Evolutionary conservation across 2,888 invertebrate species (phyloP), one percentile per base, ranked within the genome.

Genomic region (Heteromurus nitidus): DNA sequence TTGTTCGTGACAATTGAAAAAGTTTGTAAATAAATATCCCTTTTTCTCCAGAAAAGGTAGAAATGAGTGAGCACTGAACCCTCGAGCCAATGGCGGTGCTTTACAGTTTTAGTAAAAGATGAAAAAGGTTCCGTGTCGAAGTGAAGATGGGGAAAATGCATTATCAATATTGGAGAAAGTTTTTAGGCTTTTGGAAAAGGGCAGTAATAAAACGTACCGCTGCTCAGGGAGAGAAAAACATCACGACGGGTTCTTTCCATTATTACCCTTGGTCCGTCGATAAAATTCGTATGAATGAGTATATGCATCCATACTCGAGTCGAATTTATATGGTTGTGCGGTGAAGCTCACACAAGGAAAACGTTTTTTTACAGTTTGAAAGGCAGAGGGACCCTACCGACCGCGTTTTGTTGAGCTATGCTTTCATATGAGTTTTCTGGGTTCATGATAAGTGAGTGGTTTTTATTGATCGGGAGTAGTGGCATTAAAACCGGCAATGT

Each of bases 391-490:
- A 77, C 69, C 77, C 77, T 77, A 50, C 22, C 50, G 30, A 58
- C 36, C 36, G 47, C 50, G 47, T 77, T 69, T 42, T 28, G 53
- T 70, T 62, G 60, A 31, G 24, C 22, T 64, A 44, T 31, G 20
- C 24, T 22, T 65, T 9, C 18, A 20, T 24, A 9, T 36, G 26
- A 64, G 18, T 53, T 60, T 36, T 77, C 55, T 9, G 3, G 65
- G 42, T 75, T 75, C 44, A 28, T 30, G 62, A 69, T 24, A 73
- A 72, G 58, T 79, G 81, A 81, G 77, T 85, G 85, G 79, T 82
- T 84, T 84, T 85, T 85, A 85, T 85, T 81, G 85, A 85, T 85
- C 83, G 81, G 22, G 42, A 73, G 74, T 79, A 70, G 60, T 62
- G 67, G 55, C 76, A 42, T 77, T 70, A 72, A 11, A 36, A 3